Evolutionary conservation across 1,140 invertebrate genomes (phyloP), one percentile per base, ranked within the genome.

Genomic region (Odontomachus brunneus): DNA sequence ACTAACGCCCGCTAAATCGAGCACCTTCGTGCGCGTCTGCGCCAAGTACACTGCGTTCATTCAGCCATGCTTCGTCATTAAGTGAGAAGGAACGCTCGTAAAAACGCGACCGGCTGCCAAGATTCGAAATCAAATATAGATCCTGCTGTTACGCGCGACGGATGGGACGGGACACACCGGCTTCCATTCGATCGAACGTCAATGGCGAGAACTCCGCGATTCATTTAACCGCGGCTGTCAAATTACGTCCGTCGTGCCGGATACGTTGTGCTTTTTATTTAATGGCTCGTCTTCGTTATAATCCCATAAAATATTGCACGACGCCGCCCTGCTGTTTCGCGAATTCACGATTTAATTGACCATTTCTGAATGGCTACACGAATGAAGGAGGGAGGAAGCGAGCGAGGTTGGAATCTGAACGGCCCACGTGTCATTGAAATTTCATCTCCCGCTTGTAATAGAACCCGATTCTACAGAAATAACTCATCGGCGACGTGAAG

Each of bases 1-100:
- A 71, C 87, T 85, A 80, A 83, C 49, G 67, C 19, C 38, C 29
- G 78, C 83, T 82, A 84, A 89, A 89, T 88, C 81, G 82, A 84
- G 82, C 38, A 71, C 71, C 65, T 82, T 84, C 71, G 38, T 44
- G 38, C 38, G 38, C 38, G 75, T 82, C 24, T 69, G 82, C 44
- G n/a, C n/a, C n/a, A 63, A 33, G 19, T 51, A 51, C 48, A 76
- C 17, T 44, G 65, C 53, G 44, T 71, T 80, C 51, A 71, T 80
- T 80, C n/a, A 55, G 15, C 26, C 33, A 5, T 48, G 38, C 33
- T 24, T 19, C 75, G 74, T 67, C 51, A 78, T 76, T 76, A 49
- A 38, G 19, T 57, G 33, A 11, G 60, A 29, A 29, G n/a, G 17
- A 7, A 33, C 12, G 44, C n/a, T 33, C 60, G 15, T 57, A 80